phyloP scores from a whole-genome alignment of 2,113 vertebrate species.

The Nothocercus nigrocapillus region DNA sequence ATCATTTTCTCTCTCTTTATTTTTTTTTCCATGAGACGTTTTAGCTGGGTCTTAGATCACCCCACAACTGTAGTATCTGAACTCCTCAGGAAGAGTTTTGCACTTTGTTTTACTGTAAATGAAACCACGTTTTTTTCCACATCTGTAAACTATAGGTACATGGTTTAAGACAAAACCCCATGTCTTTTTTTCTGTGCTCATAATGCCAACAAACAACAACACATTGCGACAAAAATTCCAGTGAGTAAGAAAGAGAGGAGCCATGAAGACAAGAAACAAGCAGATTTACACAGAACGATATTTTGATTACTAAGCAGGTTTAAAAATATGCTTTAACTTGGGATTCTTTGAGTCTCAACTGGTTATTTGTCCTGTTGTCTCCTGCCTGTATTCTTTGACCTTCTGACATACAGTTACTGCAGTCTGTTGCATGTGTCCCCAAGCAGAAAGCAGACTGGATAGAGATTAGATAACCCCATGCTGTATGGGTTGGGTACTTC shows the following conservation, averaged over 20 bases:
- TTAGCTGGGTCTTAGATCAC: background rate
- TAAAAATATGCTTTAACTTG: conserved; percentile 39
- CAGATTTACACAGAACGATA: background rate
- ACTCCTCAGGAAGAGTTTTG: background rate
- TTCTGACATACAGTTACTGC: conserved; percentile 61
- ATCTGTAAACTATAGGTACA: background rate
- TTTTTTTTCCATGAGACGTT: background rate
- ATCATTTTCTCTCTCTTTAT: background rate
- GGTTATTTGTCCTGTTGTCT: conserved; percentile 36
- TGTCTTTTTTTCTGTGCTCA: background rate
- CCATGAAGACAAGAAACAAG: background rate
- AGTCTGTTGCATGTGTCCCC: conserved; percentile 58
- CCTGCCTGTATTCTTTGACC: conserved; percentile 54
- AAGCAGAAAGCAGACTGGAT: conserved; percentile 70
- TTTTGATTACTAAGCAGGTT: conserved; percentile 50
- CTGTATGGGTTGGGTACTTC: conserved; percentile 49
- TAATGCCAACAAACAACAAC: no score
- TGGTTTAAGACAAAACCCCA: background rate
- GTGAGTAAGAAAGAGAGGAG: background rate
- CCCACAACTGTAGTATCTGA: background rate
- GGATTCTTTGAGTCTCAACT: background rate
- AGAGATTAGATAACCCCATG: conserved; percentile 66
- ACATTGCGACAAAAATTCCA: background rate
- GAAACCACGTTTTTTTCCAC: background rate
- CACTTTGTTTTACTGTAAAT: background rate